These are phyloP conservation scores for Miichthys miiuy DNA, from an alignment of 2,797 vertebrate genomes.

Conservation along the genomic window DNA sequence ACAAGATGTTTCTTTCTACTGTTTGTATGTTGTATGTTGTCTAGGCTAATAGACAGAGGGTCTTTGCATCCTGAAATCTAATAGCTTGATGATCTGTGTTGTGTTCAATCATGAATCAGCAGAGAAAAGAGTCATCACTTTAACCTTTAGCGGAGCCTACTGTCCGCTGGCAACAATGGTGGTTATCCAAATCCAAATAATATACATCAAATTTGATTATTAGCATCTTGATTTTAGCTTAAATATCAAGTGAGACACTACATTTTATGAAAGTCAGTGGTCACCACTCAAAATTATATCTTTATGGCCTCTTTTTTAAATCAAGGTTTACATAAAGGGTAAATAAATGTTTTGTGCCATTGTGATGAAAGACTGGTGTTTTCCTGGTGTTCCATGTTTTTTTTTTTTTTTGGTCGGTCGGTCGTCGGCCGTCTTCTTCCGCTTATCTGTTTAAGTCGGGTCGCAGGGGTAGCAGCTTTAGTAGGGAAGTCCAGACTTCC, in stretches of 20 bases:
- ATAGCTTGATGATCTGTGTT: background rate
- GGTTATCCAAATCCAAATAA: background rate
- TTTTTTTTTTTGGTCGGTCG: no score
- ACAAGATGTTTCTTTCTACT: background rate
- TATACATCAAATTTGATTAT: background rate
- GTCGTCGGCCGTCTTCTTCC: no score
- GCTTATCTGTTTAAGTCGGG: no score
- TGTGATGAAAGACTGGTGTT: background rate
- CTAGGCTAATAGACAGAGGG: background rate
- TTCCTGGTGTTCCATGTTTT: background rate
- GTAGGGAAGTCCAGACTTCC: no score
- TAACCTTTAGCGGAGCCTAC: background rate
- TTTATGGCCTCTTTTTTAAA: background rate
- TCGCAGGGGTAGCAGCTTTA: no score
- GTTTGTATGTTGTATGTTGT: background rate
- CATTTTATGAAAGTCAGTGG: background rate
- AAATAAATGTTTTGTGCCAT: background rate
- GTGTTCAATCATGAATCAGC: conserved; percentile 10
- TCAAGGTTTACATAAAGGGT: background rate
- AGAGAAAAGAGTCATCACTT: background rate
- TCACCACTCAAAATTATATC: background rate
- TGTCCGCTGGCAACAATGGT: background rate
- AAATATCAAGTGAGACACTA: conserved; percentile 6
- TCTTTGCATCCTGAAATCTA: conserved; percentile 13
- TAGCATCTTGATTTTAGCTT: background rate